A percentile compares a stretch with the other conserved stretches of the same genome.
phyloP scores from a whole-genome alignment of 2,888 invertebrate species.

The Acanthoscelides obtectus region DNA sequence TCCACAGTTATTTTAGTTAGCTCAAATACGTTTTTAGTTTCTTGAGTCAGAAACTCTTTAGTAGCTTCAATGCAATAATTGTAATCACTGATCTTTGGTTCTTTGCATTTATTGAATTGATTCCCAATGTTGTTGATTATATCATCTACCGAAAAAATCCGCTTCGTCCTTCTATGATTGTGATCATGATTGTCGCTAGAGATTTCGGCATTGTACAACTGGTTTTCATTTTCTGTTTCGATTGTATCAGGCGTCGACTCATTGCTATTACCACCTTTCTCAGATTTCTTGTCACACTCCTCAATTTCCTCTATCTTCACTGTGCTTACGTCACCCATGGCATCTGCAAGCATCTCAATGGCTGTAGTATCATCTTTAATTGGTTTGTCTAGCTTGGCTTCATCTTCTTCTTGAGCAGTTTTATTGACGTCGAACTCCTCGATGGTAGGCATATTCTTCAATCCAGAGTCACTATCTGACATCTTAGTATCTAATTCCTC shows the following conservation, averaged over 20 bases:
- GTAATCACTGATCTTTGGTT: neutral
- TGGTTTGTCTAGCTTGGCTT: neutral
- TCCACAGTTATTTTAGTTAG: neutral
- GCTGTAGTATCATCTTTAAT: constrained; percentile 2
- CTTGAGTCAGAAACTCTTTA: neutral
- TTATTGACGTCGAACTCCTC: constrained; percentile 13
- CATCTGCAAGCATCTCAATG: constrained; percentile 1
- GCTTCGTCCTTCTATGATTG: constrained; percentile 19
- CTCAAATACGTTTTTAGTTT: constrained; percentile 1
- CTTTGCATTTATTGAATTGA: neutral
- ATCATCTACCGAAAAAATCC: constrained; percentile 39
- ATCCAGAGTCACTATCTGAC: constrained; percentile 7
- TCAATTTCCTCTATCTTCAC: constrained; percentile 6
- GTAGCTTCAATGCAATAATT: constrained; percentile 1
- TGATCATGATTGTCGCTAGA: neutral
- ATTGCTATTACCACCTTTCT: neutral
- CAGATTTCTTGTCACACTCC: neutral
- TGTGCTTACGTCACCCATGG: neutral
- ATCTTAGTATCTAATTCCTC: constrained; percentile 10
- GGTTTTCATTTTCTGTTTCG: neutral
- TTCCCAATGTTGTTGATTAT: constrained; percentile 35
- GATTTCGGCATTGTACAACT: neutral
- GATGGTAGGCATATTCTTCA: constrained; percentile 25
- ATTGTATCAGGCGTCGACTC: neutral
- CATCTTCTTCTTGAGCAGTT: neutral